Evolutionary conservation across 2,797 vertebrate species (phyloP).

Genomic region (Mareca penelope): DNA sequence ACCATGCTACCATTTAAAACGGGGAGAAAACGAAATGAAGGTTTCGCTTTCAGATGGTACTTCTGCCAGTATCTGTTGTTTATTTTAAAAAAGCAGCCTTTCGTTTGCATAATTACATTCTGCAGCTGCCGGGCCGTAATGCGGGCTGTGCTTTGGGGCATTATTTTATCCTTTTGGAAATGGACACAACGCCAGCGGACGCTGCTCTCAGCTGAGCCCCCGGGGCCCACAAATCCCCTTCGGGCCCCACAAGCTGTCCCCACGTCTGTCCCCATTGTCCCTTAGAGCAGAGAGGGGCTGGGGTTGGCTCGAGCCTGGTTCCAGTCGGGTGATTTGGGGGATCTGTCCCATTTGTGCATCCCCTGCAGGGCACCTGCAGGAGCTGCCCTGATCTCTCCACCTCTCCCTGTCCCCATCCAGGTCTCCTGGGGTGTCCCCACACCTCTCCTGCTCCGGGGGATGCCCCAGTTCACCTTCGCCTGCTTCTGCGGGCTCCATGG

Average conservation of each 20-base stretch:
- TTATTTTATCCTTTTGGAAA: background rate
- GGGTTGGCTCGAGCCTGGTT: background rate
- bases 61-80: background rate
- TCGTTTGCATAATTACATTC: slow-evolving; percentile 11
- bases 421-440: slow-evolving; percentile 23
- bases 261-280: background rate
- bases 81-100: background rate
- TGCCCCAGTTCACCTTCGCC: slow-evolving; percentile 94
- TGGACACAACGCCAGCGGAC: background rate
- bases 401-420: slow-evolving; percentile 27
- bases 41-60: background rate
- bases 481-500: slow-evolving; percentile 95
- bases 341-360: background rate
- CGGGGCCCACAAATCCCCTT: background rate
- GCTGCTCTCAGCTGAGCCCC: background rate
- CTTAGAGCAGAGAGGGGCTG: background rate
- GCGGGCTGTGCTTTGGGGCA: slow-evolving; percentile 19
- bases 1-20: background rate
- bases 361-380: background rate
- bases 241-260: background rate
- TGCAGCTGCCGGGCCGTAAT: slow-evolving; percentile 15
- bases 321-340: background rate
- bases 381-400: background rate
- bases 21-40: accelerated
- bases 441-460: slow-evolving; percentile 71